phyloP scores from a whole-genome alignment of 2,797 vertebrate species.

The Darevskia mixta region DNA sequence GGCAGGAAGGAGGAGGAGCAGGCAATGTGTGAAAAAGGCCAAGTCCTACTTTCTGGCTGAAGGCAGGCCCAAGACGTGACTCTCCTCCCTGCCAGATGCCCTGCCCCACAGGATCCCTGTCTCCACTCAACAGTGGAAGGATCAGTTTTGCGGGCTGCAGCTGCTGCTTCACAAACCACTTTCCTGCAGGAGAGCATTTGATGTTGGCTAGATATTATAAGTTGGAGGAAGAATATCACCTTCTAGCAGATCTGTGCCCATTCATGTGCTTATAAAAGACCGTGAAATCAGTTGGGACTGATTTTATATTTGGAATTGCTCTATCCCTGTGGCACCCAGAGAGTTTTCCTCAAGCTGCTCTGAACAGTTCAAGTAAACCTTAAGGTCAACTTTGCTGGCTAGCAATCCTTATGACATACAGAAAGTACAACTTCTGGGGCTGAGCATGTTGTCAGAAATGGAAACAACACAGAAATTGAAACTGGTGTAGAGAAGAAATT shows the following conservation, averaged over 20 bases:
- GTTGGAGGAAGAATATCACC: background rate
- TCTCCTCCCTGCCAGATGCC: no score
- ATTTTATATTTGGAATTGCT: background rate
- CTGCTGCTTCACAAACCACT: no score
- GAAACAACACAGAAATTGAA: conserved; percentile 69
- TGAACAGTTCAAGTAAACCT: background rate
- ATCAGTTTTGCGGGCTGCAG: no score
- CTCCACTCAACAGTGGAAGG: no score
- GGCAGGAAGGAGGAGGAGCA: no score
- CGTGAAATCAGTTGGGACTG: background rate
- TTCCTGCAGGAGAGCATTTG: no score
- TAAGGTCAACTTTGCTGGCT: background rate
- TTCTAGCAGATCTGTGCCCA: background rate
- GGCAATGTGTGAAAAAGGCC: no score
- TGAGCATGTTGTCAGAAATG: conserved; percentile 47
- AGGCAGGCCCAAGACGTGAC: no score
- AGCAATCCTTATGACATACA: conserved; percentile 23
- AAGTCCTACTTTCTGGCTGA: no score
- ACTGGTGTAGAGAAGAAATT: conserved; percentile 47
- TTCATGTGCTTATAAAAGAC: conserved; percentile 10
- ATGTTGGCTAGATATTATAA: no score
- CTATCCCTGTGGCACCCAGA: background rate
- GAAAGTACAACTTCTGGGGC: conserved; percentile 55
- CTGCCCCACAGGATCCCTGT: no score
- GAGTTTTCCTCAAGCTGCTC: background rate